Percentiles rank a stretch among this genome's conserved stretches.
Evolutionary conservation across 2,113 vertebrate genomes (phyloP).

Genomic region (Indicator indicator): DNA sequence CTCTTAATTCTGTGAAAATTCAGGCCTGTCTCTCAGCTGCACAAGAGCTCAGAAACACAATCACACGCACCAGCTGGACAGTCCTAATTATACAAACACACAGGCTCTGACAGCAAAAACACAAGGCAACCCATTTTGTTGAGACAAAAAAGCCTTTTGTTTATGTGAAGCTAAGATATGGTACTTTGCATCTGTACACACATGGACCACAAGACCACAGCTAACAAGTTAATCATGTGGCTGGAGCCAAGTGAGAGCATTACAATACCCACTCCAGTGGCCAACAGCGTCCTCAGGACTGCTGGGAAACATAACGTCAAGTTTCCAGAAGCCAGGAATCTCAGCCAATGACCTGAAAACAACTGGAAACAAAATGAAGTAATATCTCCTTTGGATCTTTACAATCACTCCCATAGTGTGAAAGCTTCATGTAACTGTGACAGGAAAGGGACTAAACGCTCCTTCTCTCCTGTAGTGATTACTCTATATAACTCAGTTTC

Average conservation of each 20-base stretch:
- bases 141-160: not conserved
- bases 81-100: not conserved
- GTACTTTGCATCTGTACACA: not conserved
- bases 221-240: not conserved
- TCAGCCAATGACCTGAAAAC: not conserved
- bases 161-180: not conserved
- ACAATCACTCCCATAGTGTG: not conserved
- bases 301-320: not conserved
- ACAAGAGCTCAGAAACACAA: not conserved
- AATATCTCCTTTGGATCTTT: not conserved
- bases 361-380: not conserved
- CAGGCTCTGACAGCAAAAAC: not conserved
- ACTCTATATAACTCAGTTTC: slow-evolving; percentile 34
- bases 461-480: not conserved
- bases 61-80: not conserved
- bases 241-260: not conserved
- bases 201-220: not conserved
- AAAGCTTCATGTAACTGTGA: not conserved
- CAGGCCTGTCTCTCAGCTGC: not conserved
- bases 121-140: not conserved
- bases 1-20: not conserved
- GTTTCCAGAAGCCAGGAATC: slow-evolving; percentile 9
- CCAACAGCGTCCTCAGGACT: not conserved
- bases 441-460: not conserved
- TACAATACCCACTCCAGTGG: not conserved